These are phyloP conservation scores for Trilocha varians DNA, from an alignment of 2,888 invertebrate species.

Conservation along the genomic window DNA sequence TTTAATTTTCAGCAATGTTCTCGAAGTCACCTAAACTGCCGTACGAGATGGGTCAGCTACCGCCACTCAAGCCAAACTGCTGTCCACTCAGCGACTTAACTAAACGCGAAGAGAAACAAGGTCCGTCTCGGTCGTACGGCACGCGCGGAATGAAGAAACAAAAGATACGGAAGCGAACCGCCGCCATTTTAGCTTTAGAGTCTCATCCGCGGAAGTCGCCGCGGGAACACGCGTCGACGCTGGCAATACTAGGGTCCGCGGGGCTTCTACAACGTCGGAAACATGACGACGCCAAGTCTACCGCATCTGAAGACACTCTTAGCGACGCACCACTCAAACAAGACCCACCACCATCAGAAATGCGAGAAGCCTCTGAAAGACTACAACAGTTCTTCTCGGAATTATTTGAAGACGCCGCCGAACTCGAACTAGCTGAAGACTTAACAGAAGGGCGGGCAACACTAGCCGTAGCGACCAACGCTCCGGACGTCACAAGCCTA, in stretches of 20 bases:
- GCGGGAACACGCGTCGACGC: constrained; percentile 88
- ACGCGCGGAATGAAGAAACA: constrained; percentile 59
- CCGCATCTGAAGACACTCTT: constrained; percentile 59
- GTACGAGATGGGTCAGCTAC: constrained; percentile 80
- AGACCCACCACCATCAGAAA: constrained; percentile 41
- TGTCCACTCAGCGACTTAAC: constrained; percentile 64
- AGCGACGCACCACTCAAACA: constrained; percentile 45
- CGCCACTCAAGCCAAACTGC: constrained; percentile 73
- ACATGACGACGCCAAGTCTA: constrained; percentile 55
- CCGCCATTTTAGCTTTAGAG: constrained; percentile 46
- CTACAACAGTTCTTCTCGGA: constrained; percentile 57
- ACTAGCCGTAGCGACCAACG: constrained; percentile 39
- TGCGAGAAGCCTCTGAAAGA: constrained; percentile 50
- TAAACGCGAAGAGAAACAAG: constrained; percentile 50
- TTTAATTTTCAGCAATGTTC: constrained; percentile 61
- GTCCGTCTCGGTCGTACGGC: constrained; percentile 52
- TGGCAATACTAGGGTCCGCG: constrained; percentile 81
- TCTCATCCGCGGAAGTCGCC: constrained; percentile 86
- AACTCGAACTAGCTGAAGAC: constrained; percentile 64
- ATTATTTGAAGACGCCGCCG: constrained; percentile 58
- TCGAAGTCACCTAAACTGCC: constrained; percentile 80
- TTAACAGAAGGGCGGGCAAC: constrained; percentile 44
- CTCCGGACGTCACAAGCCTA: constrained; percentile 60
- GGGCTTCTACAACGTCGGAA: constrained; percentile 74
- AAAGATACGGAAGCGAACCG: constrained; percentile 43